Base-by-base conservation (phyloP, 2,888 invertebrate genomes). In the Hipparchia semele region DNA sequence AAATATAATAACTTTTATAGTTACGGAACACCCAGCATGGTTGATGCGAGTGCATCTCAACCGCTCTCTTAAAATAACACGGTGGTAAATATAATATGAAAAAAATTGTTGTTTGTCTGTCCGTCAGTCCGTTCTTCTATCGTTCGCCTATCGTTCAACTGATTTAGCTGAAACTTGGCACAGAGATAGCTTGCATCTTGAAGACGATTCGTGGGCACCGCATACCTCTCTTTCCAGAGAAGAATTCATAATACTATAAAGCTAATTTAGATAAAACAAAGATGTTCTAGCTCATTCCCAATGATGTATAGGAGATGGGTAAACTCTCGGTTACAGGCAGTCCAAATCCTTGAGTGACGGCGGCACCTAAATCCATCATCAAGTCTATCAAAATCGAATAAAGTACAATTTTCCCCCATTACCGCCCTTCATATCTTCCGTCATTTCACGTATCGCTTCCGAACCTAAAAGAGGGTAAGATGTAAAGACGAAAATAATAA, bases 301-400 rank as follows among this genome's bases (percentile, higher is more conserved):
- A 68, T 54, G 53, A 70, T 74, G 10, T 12, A 53, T 53, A 53
- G 56, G 7, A 56, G 68, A 39, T 53, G 64, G 58, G 69, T 72
- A 70, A 74, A 67, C 54, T 23, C 70, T 77, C 75, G 75, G 73
- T 73, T 71, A 77, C 76, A 76, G 74, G 73, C 74, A 75, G 75
- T 75, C 73, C 64, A 64, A 70, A 54, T 83, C 84, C 80, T 80
- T 85, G 85, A 90, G 83, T 85, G 89, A 88, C 90, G 87, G 83
- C 83, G 84, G 85, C 84, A 85, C 86, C 88, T 84, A 90, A 93
- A 91, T 91, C 89, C 87, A 81, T 86, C 89, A 90, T 89, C 88
- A 87, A 90, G 90, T 90, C 91, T 90, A 92, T 92, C 92, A 92
- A 92, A 93, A 92, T 92, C 91, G 89, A 93, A 94, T 94, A 91